A percentile compares a stretch with the other conserved stretches of the same genome.
Evolutionary conservation across 2,888 invertebrate genomes (phyloP).

Genomic region (Metellina segmentata): DNA sequence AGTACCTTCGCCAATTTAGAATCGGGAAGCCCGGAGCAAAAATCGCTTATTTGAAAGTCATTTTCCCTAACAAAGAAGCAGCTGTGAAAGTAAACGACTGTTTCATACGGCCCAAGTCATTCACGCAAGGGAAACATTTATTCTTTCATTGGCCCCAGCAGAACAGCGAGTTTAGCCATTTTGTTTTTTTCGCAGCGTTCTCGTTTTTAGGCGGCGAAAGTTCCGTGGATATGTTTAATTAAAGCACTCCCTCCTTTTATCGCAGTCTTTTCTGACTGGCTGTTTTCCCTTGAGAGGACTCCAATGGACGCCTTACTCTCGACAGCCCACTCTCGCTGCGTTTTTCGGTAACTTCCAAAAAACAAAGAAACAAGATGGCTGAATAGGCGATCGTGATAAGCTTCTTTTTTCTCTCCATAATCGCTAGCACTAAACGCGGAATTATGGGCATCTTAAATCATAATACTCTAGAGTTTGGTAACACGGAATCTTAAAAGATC

Average conservation of each 20-base stretch:
- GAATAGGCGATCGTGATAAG: conserved; percentile 28
- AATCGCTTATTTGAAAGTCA: conserved; percentile 55
- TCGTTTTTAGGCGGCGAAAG: conserved; percentile 5
- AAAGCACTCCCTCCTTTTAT: conserved; percentile 38
- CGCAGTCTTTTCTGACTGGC: conserved; percentile 17
- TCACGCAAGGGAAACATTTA: conserved; percentile 55
- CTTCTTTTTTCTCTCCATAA: conserved; percentile 5
- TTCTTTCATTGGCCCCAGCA: conserved; percentile 49
- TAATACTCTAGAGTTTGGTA: conserved; percentile 29
- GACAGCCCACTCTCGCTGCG: not conserved
- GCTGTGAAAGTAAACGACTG: conserved; percentile 45
- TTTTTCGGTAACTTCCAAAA: not conserved
- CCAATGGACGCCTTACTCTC: not conserved
- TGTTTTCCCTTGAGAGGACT: conserved; percentile 23
- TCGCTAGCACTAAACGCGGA: conserved; percentile 19
- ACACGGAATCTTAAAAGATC: conserved; percentile 8
- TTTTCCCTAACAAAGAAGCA: conserved; percentile 56
- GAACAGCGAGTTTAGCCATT: conserved; percentile 25
- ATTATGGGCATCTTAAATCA: conserved; percentile 41
- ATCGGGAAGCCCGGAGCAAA: conserved; percentile 29
- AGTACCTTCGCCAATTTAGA: not conserved
- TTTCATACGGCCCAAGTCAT: conserved; percentile 26
- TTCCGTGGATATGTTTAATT: conserved; percentile 60
- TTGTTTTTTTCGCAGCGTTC: not conserved
- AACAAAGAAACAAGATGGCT: not conserved